Base-by-base conservation (phyloP, 1,140 invertebrate species). In the Trinorchestia longiramus region DNA sequence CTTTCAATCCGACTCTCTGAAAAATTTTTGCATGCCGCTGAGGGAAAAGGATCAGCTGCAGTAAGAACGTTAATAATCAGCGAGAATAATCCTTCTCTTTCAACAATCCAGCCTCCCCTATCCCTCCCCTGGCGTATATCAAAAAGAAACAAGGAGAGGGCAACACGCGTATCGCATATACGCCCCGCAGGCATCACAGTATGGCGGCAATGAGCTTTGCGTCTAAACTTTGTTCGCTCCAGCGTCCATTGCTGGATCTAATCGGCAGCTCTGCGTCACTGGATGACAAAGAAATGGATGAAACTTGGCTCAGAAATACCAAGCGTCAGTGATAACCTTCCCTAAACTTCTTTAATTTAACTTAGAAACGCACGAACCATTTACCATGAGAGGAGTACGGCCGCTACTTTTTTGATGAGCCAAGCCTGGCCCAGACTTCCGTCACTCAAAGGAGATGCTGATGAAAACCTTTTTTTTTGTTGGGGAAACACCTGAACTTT, bases 321-420 rank as follows among this genome's bases (percentile, higher is more conserved):
- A 90, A 90, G 88, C 43, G 88, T 43, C 88, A 90, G 88, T 42
- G 88, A 90, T 90, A 90, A 90, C 43, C 88, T 90, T 90, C 28
- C 88, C n/a, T 90, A 43, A 90, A 90, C 88, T 90, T 90, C 41
- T 90, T 90, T 90, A 90, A 90, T 90, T 90, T 90, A 90, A 90
- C 88, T 90, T 41, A 43, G 88, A 90, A 90, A 90, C 88, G n/a
- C 36, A 42, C 88, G n/a, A 43, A 42, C 41, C 88, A 90, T 90
- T 90, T 90, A 90, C 88, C 88, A 90, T 41, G 88, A 90, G 43
- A 42, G 3, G 88, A 36, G 41, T 19, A 28, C 62, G 62, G 62
- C 62, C 62, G 62, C 62, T 36, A 36, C 62, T 77, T 77, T 77
- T 53, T 36, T 77, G 62, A 1, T 77, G 28, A 15, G 62, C 1